A percentile compares a stretch with the other conserved stretches of the same genome.
Conservation (phyloP, 2,888 invertebrate species). For the Spodoptera exigua region DNA sequence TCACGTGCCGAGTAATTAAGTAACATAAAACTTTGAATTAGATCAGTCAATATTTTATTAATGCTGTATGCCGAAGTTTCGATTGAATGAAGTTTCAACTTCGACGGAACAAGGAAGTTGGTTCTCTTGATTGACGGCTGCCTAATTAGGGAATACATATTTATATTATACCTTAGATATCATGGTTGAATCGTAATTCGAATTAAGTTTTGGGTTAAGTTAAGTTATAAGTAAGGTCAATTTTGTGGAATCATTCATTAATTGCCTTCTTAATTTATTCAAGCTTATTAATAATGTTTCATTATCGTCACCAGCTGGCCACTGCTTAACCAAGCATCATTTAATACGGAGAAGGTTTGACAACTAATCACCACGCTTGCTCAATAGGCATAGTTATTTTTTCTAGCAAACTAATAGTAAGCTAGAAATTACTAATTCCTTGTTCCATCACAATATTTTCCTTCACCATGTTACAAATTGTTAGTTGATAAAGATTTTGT, state of each 20-base stretch:
- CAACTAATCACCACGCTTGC: too few species aligned
- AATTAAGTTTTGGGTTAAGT: not conserved
- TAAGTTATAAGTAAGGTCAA: not conserved
- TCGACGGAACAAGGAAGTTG: conserved; percentile 31
- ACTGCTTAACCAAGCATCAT: too few species aligned
- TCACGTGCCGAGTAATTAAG: conserved; percentile 4
- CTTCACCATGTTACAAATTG: too few species aligned
- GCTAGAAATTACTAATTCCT: too few species aligned
- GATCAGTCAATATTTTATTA: conserved; percentile 34
- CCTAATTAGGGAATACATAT: conserved; percentile 23
- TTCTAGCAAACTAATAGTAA: too few species aligned
- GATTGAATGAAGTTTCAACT: conserved; percentile 33
- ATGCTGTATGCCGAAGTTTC: conserved; percentile 25
- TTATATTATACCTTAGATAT: not conserved
- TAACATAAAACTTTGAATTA: conserved; percentile 23
- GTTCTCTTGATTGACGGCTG: conserved; percentile 28
- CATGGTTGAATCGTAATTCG: not conserved
- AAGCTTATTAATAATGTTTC: not conserved
- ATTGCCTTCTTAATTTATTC: not conserved
- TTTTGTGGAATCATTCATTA: too few species aligned
- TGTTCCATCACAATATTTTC: too few species aligned
- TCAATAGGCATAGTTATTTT: too few species aligned
- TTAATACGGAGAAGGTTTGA: too few species aligned
- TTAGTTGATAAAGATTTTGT: too few species aligned
- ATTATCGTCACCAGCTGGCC: not conserved